Base-by-base conservation (phyloP, 2,113 vertebrate genomes). In the Phylloscopus trochilus region DNA sequence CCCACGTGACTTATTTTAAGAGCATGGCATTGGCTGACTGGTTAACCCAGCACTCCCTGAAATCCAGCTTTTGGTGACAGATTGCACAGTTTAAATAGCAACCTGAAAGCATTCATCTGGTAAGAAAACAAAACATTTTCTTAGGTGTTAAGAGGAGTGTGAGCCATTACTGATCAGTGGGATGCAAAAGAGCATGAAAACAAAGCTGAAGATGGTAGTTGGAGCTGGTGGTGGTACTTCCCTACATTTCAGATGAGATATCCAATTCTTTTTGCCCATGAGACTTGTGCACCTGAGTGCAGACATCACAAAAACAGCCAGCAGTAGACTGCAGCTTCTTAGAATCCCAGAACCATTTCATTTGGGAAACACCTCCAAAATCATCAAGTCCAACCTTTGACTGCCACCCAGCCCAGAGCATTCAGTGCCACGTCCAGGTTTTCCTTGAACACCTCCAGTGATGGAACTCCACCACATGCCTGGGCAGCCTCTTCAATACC, bases 381-480 rank as follows among this genome's bases (percentile, higher is more conserved):
- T 37, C 21, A 41, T n/a, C 1, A 3, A 52, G 13, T 23, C 43
- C 31, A 19, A 1, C 8, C 15, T 53, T 13, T 53, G 69, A 3
- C 52, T n/a, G 46, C 53, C 20, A 62, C 8, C 31, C 5, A 74
- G 60, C 44, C 44, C 60, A 59, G 77, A 13, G 52, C 51, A 4
- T 15, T 28, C 22, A 31, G 31, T 31, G 31, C 31, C 43, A 43
- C 0, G 0, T 35, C 35, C 58, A 44, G 31, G 7, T 2, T 0
- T 44, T 43, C 31, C 9, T 5, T 23, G 35, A 4, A 23, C 26
- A 28, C 4, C 6, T 73, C 27, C 59, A 33, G 33, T 0, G 27
- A 15, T 44, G 31, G 27, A 3, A 64, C 18, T 44, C 37, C 51
- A 33, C 9, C 5, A 35, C 6, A 7, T 5, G 0, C 37, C 52